A percentile compares a stretch with the other conserved stretches of the same genome.
Evolutionary conservation across 2,113 vertebrate genomes (phyloP).

Genomic region (Ptychochromis oligacanthus): DNA sequence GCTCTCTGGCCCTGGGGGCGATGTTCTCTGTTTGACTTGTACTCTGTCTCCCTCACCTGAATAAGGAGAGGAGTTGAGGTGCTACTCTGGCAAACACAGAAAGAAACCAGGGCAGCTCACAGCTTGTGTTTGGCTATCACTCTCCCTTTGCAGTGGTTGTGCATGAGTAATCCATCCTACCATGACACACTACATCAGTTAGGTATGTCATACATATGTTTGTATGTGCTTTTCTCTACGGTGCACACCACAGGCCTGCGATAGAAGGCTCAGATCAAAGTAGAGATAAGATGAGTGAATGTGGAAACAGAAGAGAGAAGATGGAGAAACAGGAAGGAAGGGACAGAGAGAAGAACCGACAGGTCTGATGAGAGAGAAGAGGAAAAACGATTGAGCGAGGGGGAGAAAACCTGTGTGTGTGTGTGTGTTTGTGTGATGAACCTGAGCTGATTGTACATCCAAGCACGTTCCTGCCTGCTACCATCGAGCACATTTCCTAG

Average conservation of each 20-base stretch:
- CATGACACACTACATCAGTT: not conserved
- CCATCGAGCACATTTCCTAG: conserved; percentile 40
- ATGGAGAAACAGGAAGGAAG: not conserved
- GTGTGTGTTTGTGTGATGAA: conserved; percentile 5
- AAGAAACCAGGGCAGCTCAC: conserved; percentile 1
- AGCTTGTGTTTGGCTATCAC: not conserved
- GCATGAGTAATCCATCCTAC: not conserved
- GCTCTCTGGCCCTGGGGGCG: not conserved
- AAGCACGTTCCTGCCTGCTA: conserved; percentile 36
- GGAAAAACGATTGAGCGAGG: not conserved
- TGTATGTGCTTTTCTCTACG: not conserved
- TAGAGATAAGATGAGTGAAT: not conserved
- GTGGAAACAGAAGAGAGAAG: not conserved
- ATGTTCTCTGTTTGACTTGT: conserved; percentile 34
- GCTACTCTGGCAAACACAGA: not conserved
- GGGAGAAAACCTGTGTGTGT: not conserved
- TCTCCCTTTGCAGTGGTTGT: not conserved
- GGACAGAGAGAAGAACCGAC: not conserved
- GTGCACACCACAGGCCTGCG: not conserved
- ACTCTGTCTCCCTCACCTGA: conserved; percentile 34
- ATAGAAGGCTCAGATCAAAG: not conserved
- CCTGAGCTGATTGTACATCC: conserved; percentile 44
- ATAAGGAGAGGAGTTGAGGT: not conserved
- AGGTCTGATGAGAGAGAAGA: not conserved
- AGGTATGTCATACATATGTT: not conserved